A percentile compares a stretch with the other conserved stretches of the same genome.
Evolutionary conservation across 2,888 invertebrate genomes (phyloP).

Genomic region (Scrobipalpa costella): DNA sequence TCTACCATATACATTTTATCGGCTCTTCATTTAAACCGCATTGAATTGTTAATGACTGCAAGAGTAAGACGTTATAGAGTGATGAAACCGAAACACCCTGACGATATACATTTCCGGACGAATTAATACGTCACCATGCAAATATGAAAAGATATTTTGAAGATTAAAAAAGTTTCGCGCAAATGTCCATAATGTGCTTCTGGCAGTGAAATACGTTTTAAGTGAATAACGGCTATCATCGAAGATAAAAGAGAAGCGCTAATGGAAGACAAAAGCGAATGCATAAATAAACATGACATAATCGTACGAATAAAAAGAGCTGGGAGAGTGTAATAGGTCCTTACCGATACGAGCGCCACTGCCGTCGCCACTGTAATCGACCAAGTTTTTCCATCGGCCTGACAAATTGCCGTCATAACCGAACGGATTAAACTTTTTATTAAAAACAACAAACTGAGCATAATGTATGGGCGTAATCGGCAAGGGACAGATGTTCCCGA

Average conservation of each 20-base stretch:
- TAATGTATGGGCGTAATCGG: constrained; percentile 79
- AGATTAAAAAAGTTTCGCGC: constrained; percentile 54
- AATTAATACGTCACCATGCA: constrained; percentile 43
- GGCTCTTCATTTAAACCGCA: constrained; percentile 73
- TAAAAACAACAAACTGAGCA: constrained; percentile 81
- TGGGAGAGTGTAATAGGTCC: constrained; percentile 44
- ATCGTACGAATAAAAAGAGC: constrained; percentile 64
- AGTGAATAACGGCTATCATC: constrained; percentile 57
- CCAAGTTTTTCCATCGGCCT: constrained; percentile 78
- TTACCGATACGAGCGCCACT: constrained; percentile 32
- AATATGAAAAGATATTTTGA: constrained; percentile 49
- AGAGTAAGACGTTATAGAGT: constrained; percentile 66
- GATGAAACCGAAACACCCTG: constrained; percentile 68
- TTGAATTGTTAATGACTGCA: constrained; percentile 76
- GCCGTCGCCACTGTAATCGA: constrained; percentile 68
- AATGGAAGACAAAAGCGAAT: constrained; percentile 77
- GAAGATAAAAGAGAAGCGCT: constrained; percentile 63
- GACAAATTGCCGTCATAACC: constrained; percentile 80
- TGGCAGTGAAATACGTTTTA: constrained; percentile 54
- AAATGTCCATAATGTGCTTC: constrained; percentile 47
- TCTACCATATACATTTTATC: constrained; percentile 77
- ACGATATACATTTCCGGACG: constrained; percentile 61
- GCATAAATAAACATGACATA: constrained; percentile 76
- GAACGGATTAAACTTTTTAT: constrained; percentile 81
- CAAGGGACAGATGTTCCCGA: constrained; percentile 79